Evolutionary conservation across 1,140 invertebrate species (phyloP), one percentile per base, ranked within the genome.

Genomic region (Tetramorium simillimum): DNA sequence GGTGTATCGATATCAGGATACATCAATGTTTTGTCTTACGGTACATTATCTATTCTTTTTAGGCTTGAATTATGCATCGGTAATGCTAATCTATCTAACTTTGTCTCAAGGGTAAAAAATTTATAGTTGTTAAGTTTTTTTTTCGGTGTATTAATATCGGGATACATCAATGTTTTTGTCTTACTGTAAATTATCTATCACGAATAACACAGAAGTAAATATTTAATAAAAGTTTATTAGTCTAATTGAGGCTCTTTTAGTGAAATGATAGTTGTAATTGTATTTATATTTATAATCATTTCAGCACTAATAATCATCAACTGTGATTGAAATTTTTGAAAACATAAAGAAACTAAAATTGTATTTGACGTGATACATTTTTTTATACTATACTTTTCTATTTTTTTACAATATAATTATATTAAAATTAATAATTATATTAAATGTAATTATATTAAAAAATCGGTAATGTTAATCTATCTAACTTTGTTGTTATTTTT

Each of bases 31-130:
- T 33, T 33, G 28, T 33, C 28, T 33, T 1, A 33, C 1, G 28
- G 2, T 33, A 33, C 28, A n/a, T n/a, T n/a, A n/a, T n/a, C n/a
- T 28, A 33, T 49, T 78, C 37, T 10, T 72, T 58, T 84, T 73
- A 3, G 24, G 3, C 21, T 73, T 33, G 21, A 84, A 84, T 73
- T 60, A 84, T 46, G 18, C 24, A 73, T 84, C 1, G 14, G 18
- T 28, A 51, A 18, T 67, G 14, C 16, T 53, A 62, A 53, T 58
- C 18, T 3, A 67, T 69, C n/a, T 56, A 78, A 33, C 5, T 70
- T 70, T 9, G n/a, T 81, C 0, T 28, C 33, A 40, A 24, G 21
- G 67, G 0, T 43, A 56, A 43, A 28, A 70, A 24, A 81, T 56
- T 62, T 77, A 51, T 12, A 63, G 6, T 78, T 78, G 12, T 0